Evolutionary conservation across 2,113 vertebrate genomes (phyloP), one percentile per base, ranked within the genome.

Genomic region (Nasalis larvatus): DNA sequence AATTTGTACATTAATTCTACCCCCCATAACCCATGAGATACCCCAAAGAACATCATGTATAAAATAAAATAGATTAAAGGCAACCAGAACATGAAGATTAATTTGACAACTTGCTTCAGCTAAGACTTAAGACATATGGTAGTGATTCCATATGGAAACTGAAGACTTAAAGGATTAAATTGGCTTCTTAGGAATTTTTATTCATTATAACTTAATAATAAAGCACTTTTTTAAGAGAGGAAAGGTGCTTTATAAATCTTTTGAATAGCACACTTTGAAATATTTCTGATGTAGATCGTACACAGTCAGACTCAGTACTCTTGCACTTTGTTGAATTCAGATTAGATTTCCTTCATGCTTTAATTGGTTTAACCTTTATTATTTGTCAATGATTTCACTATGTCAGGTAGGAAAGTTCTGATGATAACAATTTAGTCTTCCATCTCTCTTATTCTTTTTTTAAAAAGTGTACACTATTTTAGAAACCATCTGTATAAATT

Each of bases 31-130:
- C 52, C 63, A 83, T 78, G 83, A 91, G 83, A 58, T 88, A 92
- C 74, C 74, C 60, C 21, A 95, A 20, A 69, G 91, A 94, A 81
- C n/a, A 84, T 84, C 42, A 66, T 92, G 69, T 93, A 42, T 97
- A 80, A 96, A 92, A 77, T 94, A 71, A 93, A 94, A 66, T 76
- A 69, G 47, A 95, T 95, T 97, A 93, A 93, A 97, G 88, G 45
- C 63, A 94, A 85, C 52, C 45, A 76, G 60, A 97, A 81, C 90
- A 91, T 37, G 49, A 96, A 85, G 93, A 92, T 92, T 87, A 90
- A 94, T 94, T 92, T 91, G 63, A 68, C 69, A 88, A 27, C 16
- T 95, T 95, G 63, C 47, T 91, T 95, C 82, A 97, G 35, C 49
- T 92, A 87, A 90, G 66, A 92, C 45, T 92, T 96, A 37, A 94